Base-by-base conservation (phyloP, 2,113 vertebrate genomes). In the Aptenodytes patagonicus region DNA sequence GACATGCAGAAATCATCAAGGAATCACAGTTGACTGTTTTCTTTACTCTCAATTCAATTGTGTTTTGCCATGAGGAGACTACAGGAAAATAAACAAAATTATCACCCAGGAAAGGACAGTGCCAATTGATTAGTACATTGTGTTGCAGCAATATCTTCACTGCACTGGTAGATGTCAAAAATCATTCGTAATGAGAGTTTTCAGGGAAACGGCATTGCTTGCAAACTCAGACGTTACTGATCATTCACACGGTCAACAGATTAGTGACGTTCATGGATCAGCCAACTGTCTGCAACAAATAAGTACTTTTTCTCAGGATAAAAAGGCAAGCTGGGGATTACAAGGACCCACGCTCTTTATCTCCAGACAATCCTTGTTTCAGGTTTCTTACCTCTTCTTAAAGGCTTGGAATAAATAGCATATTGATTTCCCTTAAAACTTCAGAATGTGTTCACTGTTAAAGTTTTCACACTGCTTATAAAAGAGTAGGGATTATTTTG, bases 391-490 rank as follows among this genome's bases (percentile, higher is more conserved):
- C 46, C 40, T 70, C 87, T 92, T 95, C 82, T 91, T 89, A 95
- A 96, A 97, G 80, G 61, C 86, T 88, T 94, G 77, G 69, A 90
- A 95, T 92, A 96, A 96, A 91, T 92, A 95, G 91, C 42, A 36
- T 93, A 87, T 80, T 82, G 91, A 96, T 97, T 96, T 96, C n/a
- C 55, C 69, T 92, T 96, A 92, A 94, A 96, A 86, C 32, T 76
- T 93, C 62, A 92, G 80, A 87, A 76, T 46, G 17, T 58, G 76
- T 83, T 93, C 85, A 82, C 47, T 90, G 58, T 57, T 91, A 4
- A 90, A 95, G 44, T 86, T 91, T 62, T 93, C 81, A 52, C 31
- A 15, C 17, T 34, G 9, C 62, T 86, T 87, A 51, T 47, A 57
- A 73, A 83, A 64, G 62, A 72, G 29, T 36, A 34, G 22, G 52